Conservation (phyloP, 2,797 vertebrate genomes). For the Channallabes apus region DNA sequence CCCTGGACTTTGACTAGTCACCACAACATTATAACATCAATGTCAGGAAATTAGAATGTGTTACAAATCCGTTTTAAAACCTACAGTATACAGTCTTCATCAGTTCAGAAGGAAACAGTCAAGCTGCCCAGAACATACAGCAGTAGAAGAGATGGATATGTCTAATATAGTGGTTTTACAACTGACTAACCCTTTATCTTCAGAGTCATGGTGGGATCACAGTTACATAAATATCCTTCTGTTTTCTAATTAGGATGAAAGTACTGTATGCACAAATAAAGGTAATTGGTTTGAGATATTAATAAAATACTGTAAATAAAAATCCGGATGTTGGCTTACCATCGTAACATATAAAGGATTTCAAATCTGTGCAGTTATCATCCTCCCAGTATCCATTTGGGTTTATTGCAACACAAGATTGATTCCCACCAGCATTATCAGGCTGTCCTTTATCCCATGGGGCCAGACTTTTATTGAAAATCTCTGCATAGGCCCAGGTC, state of each 20-base stretch:
- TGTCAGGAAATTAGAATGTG: background rate
- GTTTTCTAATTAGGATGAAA: background rate
- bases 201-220: background rate
- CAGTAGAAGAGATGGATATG: background rate
- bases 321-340: background rate
- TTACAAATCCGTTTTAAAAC: background rate
- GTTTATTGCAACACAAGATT: background rate
- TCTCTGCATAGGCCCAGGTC: rapidly evolving
- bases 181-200: no score
- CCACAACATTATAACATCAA: no score
- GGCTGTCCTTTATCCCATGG: background rate
- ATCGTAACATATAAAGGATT: slow-evolving; percentile 9
- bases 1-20: background rate
- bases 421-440: background rate
- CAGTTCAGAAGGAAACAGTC: background rate
- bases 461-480: rapidly evolving
- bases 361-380: background rate
- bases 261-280: background rate
- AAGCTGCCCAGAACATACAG: background rate
- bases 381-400: background rate
- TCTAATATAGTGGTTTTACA: background rate
- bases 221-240: background rate
- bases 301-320: background rate
- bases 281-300: background rate
- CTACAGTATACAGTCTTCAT: background rate